Base-by-base conservation (phyloP, 2,113 vertebrate species). In the Platysternon megacephalum region DNA sequence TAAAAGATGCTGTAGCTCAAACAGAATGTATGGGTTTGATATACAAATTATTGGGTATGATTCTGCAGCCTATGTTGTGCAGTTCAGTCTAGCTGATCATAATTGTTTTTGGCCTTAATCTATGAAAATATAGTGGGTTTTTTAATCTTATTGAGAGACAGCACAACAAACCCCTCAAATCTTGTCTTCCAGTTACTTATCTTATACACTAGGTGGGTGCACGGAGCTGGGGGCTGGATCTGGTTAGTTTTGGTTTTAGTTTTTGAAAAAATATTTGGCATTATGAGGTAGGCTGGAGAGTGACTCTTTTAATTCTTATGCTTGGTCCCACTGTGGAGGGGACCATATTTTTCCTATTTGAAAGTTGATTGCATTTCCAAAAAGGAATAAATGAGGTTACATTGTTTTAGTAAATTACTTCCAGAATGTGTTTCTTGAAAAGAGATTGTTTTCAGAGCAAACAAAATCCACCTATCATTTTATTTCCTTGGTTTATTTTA, bases 351-450 rank as follows among this genome's bases (percentile, higher is more conserved):
- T 95, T 93, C 48, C 44, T 82, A 85, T 94, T 84, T 11, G 1
- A 87, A 91, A 85, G 44, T 74, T 85, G 88, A 49, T 35, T 91
- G 44, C 85, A 87, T 94, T 85, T 46, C 76, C n/a, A 89, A 82
- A 79, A 82, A 58, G 46, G 22, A 87, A 92, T 74, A 95, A 87
- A 79, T 82, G 8, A 95, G 6, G 5, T 84, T 51, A 92, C 78
- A 96, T 91, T 95, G 87, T 87, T 95, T 87, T 78, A 91, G 42
- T 44, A 89, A 97, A 96, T 94, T 84, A 92, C 21, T 92, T 95
- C 78, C 93, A 95, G 88, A 95, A 91, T 90, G 11, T 61, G 89
- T 93, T 96, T 94, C 12, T 96, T 91, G 80, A 87, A 95, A 95
- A 93, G 0, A 84, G 85, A 84, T 79, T 56, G 2, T 1, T 90